Conservation (phyloP, 2,113 vertebrate genomes). For the Peromyscus maniculatus region DNA sequence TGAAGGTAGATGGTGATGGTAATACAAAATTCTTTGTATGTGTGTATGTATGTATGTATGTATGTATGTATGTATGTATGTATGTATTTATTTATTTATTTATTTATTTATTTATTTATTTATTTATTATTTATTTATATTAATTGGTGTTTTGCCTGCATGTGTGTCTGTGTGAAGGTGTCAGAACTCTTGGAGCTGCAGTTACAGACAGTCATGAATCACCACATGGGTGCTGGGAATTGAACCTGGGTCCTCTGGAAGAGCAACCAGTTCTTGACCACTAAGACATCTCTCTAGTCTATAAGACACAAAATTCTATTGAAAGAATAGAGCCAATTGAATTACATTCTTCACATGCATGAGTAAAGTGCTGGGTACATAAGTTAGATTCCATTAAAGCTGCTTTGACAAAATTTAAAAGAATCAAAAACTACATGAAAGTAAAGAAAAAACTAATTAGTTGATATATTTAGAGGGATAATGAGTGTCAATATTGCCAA, state of each 20-base stretch:
- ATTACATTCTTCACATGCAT: background rate
- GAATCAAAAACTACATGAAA: background rate
- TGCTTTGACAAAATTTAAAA: background rate
- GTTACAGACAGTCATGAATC: background rate
- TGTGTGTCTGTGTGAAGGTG: background rate
- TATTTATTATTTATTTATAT: background rate
- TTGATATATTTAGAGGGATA: background rate
- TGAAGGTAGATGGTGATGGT: background rate
- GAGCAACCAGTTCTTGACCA: background rate
- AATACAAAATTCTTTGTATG: background rate
- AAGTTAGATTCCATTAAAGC: background rate
- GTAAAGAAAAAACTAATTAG: background rate
- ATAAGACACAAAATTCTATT: background rate
- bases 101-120: background rate
- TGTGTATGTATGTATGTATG: background rate
- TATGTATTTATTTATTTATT: background rate
- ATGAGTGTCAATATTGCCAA: background rate
- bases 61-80: background rate
- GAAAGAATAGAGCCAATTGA: background rate
- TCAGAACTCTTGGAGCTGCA: background rate
- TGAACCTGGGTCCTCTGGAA: background rate
- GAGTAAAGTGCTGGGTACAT: background rate
- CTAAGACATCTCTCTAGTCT: background rate
- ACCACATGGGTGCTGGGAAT: background rate
- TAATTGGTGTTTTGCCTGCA: background rate